Base-by-base conservation (phyloP, 2,888 invertebrate genomes). In the Pseudanteris insignis region DNA sequence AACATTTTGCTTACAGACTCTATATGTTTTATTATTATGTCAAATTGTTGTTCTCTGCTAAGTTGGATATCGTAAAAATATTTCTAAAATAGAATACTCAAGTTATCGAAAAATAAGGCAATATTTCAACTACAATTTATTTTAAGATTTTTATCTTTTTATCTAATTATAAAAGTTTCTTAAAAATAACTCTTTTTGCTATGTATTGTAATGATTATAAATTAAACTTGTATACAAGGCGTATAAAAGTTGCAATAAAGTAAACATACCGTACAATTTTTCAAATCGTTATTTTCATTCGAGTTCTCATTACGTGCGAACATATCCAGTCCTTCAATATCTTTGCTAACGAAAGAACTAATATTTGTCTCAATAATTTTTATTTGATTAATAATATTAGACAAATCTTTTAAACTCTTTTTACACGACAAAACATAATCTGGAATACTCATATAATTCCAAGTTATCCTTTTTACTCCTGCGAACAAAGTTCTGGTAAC, bases 401-500 rank as follows among this genome's bases (percentile, higher is more conserved):
- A 82, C 2, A 91, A 77, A 12, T 85, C 85, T 62, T 87, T 85
- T 7, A 87, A 76, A 12, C 84, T 81, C 53, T 77, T 74, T 43
- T 82, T 81, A 65, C 89, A 87, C 36, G 82, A 82, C 0, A 80
- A 75, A 1, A 87, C 84, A 75, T 90, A 95, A 60, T 91, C 90
- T 9, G 82, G 82, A 29, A 95, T 91, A 14, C 90, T 89, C 7
- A 94, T 83, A 0, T 93, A 91, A 61, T 88, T 89, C 95, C 95
- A 96, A 29, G 89, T 91, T 51, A 93, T 86, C 15, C 94, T 84
- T 1, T n/a, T n/a, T n/a, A n/a, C n/a, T n/a, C n/a, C n/a, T n/a
- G n/a, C n/a, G n/a, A n/a, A n/a, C n/a, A n/a, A n/a, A n/a, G n/a
- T n/a, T n/a, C n/a, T n/a, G n/a, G n/a, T n/a, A n/a, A n/a, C n/a